phyloP scores from a whole-genome alignment of 2,797 vertebrate species.

The Pangasius krempfi region DNA sequence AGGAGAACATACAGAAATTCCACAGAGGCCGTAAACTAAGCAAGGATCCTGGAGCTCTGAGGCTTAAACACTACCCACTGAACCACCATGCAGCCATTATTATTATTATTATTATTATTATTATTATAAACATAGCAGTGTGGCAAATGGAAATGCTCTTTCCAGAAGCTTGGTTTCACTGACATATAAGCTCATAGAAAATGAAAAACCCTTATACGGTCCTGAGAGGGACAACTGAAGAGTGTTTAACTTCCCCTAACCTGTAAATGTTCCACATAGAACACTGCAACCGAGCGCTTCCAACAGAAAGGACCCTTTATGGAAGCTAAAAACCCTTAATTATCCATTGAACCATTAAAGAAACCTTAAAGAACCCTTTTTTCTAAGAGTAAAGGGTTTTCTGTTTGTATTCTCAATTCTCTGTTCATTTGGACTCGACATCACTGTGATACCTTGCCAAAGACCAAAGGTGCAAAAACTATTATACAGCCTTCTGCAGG shows the following conservation, averaged over 20 bases:
- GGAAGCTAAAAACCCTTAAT: neutral
- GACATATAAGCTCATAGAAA: neutral
- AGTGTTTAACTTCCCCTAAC: neutral
- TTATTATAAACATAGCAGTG: neutral
- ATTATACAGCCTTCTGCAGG: neutral
- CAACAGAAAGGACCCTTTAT: neutral
- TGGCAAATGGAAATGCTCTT: neutral
- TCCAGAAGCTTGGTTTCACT: neutral
- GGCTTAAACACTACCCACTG: neutral
- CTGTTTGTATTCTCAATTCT: too few species aligned
- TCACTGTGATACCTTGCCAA: neutral
- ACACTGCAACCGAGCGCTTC: neutral
- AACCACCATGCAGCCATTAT: neutral
- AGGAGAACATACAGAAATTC: neutral
- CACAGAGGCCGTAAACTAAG: neutral
- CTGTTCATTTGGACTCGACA: neutral
- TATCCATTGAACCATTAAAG: neutral
- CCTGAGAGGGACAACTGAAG: neutral
- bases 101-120: conserved; percentile 2
- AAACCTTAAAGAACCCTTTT: neutral
- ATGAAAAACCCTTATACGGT: neutral
- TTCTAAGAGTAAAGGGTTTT: neutral
- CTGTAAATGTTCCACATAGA: neutral
- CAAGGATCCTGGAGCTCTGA: neutral
- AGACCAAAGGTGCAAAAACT: neutral